Evolutionary conservation across 2,888 invertebrate genomes (phyloP), one percentile per base, ranked within the genome.

Genomic region (Asteroscopus sphinx): DNA sequence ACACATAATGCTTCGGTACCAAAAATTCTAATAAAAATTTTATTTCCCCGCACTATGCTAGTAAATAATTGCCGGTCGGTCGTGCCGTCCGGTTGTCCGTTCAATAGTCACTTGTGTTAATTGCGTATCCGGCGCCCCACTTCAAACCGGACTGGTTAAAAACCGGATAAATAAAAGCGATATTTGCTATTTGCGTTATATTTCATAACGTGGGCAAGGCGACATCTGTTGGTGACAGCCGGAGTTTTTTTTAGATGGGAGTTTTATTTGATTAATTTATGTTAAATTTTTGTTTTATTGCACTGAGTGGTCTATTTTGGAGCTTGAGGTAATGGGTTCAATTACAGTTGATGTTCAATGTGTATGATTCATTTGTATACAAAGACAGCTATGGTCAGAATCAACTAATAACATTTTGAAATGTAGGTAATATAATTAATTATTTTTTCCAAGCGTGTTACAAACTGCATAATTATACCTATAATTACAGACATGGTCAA

Each of bases 131-230:
- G 44, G 47, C 28, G 47, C 46, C 33, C 60, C 70, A 70, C 70
- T 67, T 67, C 59, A 55, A 55, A 49, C 54, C 62, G 72, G 60
- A 32, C 39, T 67, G 62, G 62, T 54, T 61, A 67, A 67, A 70
- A 69, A 61, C 36, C 39, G 35, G 39, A 45, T 44, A 33, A 55
- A 25, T 33, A 37, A 62, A 65, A 71, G 28, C 45, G 41, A 60
- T 63, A 60, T 66, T 56, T 53, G 48, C 56, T 63, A 60, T 66
- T 56, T 53, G 48, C 56, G 68, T 45, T 55, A 58, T 70, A 49
- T 65, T 64, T 56, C 51, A 46, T 42, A 30, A 41, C 16, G 30
- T 16, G 48, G 33, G 44, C 32, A 13, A 44, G 41, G 53, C 39
- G 53, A 35, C 62, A 60, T 59, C 67, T 70, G 67, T 42, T 17